Evolutionary conservation across 1,140 invertebrate species (phyloP).

Genomic region (Cepaea nemoralis): DNA sequence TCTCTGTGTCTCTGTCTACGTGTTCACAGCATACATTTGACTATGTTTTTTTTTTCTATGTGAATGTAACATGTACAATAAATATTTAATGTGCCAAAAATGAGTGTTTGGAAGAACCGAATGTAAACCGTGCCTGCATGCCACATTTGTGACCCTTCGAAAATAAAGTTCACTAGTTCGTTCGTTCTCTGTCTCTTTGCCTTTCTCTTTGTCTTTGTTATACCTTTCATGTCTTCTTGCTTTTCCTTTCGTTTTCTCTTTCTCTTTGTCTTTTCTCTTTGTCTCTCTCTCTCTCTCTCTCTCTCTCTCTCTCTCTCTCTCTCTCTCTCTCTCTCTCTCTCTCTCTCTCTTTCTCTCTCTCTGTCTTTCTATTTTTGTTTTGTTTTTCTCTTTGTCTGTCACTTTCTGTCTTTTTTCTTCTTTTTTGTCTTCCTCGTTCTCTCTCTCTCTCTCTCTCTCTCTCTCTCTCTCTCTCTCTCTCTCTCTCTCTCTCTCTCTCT

Average conservation of each 20-base stretch:
- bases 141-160: too few relatives aligned
- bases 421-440: too few relatives aligned
- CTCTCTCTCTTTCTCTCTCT: constrained; percentile 19
- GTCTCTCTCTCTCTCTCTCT: background rate
- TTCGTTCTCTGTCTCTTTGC: constrained; percentile 1
- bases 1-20: constrained; percentile 9
- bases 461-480: too few relatives aligned
- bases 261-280: too few relatives aligned
- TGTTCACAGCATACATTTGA: too few relatives aligned
- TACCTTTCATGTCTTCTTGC: background rate
- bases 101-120: too few relatives aligned
- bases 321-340: constrained; percentile 32
- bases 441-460: too few relatives aligned
- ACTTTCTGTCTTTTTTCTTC: background rate
- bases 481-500: too few relatives aligned
- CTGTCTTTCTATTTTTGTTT: constrained; percentile 4
- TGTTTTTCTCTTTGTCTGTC: background rate
- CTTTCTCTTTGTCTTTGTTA: constrained; percentile 4
- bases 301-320: constrained; percentile 21
- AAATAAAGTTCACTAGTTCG: constrained; percentile 22
- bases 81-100: too few relatives aligned
- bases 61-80: too few relatives aligned
- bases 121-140: too few relatives aligned
- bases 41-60: too few relatives aligned
- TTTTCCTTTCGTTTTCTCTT: background rate